Evolutionary conservation across 1,140 invertebrate species (phyloP).

Genomic region (Temnothorax longispinosus): DNA sequence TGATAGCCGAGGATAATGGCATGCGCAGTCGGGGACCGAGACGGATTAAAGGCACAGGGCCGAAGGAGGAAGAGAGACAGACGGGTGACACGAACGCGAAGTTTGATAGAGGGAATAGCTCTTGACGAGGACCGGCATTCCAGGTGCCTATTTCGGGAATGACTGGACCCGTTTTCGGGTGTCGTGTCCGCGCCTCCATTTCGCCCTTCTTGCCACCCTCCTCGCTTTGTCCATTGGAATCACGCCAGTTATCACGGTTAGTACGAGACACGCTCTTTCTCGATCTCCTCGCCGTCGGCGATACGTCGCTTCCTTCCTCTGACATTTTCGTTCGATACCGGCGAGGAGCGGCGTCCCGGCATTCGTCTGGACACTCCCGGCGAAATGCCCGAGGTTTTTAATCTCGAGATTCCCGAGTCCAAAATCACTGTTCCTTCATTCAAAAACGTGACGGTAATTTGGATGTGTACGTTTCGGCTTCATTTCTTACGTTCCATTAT

Average conservation of each 20-base stretch:
- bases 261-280: constrained; percentile 31
- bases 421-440: background rate
- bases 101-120: constrained; percentile 26
- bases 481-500: background rate
- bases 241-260: constrained; percentile 65
- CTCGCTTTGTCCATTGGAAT: constrained; percentile 62
- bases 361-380: background rate
- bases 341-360: background rate
- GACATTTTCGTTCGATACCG: constrained; percentile 67
- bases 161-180: constrained; percentile 68
- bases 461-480: background rate
- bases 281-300: constrained; percentile 28
- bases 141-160: constrained; percentile 73
- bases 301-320: constrained; percentile 46
- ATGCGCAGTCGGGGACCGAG: background rate
- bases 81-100: background rate
- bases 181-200: constrained; percentile 59
- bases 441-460: background rate
- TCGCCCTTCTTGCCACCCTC: constrained; percentile 22
- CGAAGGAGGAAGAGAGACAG: constrained; percentile 5
- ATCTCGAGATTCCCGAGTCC: constrained; percentile 5
- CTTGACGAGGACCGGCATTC: constrained; percentile 60
- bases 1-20: constrained; percentile 40
- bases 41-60: background rate
- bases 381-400: constrained; percentile 1